Percentiles rank a stretch among this genome's conserved stretches.
Conservation (phyloP, 2,888 invertebrate species). For the Danaus chrysippus region DNA sequence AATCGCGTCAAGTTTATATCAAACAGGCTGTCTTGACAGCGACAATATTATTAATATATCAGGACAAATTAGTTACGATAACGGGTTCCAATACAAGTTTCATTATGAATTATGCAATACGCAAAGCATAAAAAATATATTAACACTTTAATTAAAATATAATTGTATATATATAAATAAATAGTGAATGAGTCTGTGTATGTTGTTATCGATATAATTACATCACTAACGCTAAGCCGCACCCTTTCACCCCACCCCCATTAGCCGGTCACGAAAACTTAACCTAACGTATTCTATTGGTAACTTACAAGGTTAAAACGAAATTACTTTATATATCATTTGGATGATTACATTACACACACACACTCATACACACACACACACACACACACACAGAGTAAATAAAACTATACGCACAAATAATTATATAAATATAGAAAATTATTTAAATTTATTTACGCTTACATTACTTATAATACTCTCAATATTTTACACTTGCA, state of each 20-base stretch:
- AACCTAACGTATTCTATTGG: constrained; percentile 55
- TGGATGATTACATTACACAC: constrained; percentile 1
- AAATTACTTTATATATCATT: constrained; percentile 25
- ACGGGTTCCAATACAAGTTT: constrained; percentile 18
- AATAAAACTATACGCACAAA: too few species aligned
- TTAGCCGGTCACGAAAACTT: constrained; percentile 64
- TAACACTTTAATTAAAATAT: neutral
- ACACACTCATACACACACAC: neutral
- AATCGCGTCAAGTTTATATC: constrained; percentile 15
- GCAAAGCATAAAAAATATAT: constrained; percentile 1
- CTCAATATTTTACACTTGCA: too few species aligned
- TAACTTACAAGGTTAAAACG: constrained; percentile 29
- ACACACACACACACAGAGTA: neutral
- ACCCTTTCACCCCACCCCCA: constrained; percentile 53
- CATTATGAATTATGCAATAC: constrained; percentile 5
- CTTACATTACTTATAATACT: too few species aligned
- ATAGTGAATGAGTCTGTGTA: neutral
- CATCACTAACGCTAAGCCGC: constrained; percentile 44
- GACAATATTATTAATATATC: constrained; percentile 23
- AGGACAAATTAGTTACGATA: constrained; percentile 24
- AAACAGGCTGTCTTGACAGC: constrained; percentile 22
- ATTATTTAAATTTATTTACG: too few species aligned
- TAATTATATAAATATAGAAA: too few species aligned
- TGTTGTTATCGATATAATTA: constrained; percentile 9
- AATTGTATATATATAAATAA: too few species aligned